Evolutionary conservation across 2,888 invertebrate species (phyloP), one percentile per base, ranked within the genome.

Genomic region (Alloscopus bannaensis): DNA sequence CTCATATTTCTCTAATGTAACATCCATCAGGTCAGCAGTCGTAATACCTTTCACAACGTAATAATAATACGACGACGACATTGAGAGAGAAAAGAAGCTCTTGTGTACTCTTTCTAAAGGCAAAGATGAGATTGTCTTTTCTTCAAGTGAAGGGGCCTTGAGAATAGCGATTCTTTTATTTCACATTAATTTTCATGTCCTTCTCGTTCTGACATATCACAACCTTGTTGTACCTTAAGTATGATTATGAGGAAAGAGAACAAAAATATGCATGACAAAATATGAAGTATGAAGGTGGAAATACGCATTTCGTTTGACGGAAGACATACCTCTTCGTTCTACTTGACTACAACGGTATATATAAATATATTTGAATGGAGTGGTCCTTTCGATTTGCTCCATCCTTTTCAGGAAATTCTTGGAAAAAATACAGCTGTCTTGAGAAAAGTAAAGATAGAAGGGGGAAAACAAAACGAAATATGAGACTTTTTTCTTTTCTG

Each of bases 171-270:
- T 20, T n/a, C 13, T 59, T 22, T 18, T 29, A 59, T 59, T 59
- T 59, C 59, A 59, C 31, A 59, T 3, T 59, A 29, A 59, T 59
- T 59, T 59, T 29, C 59, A n/a, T 59, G 59, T 31, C 59, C 29
- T 59, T 59, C 59, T n/a, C 59, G 20, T n/a, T n/a, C n/a, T n/a
- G n/a, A n/a, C n/a, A n/a, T n/a, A n/a, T n/a, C 13, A 26, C 55
- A 55, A 3, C n/a, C 24, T 22, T 26, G 24, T 16, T 26, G 11
- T 4, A n/a, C n/a, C 13, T 11, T 55, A 28, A 52, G 22, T 11
- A 55, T 2, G n/a, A 55, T 55, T 8, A 8, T 18, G 18, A 42
- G 18, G 1, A n/a, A 42, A 42, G 42, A 18, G 13, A 36, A 8
- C 36, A 36, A n/a, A n/a, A n/a, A n/a, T n/a, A n/a, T n/a, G n/a